These are phyloP conservation scores for Squalus acanthias DNA, from an alignment of 2,797 vertebrate genomes.

Conservation along the genomic window DNA sequence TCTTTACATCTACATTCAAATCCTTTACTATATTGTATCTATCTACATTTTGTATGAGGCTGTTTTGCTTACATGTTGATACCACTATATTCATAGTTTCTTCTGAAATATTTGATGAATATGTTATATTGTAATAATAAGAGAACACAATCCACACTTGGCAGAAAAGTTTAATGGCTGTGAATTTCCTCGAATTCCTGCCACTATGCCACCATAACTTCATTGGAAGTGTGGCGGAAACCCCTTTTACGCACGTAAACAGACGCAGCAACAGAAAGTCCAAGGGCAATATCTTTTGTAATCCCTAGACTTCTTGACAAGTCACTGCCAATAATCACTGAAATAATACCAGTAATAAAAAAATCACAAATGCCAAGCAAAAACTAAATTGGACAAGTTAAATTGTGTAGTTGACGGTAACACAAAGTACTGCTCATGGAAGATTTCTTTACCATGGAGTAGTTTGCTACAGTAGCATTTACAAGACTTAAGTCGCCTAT, in stretches of 20 bases:
- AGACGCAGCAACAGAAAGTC: not conserved
- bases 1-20: not conserved
- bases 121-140: not conserved
- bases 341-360: not conserved
- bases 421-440: not conserved
- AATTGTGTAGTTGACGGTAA: not conserved
- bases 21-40: not conserved
- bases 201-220: not conserved
- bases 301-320: not conserved
- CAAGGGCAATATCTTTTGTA: not conserved
- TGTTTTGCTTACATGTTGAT: not conserved
- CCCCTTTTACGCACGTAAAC: not conserved
- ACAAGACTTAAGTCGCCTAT: not conserved
- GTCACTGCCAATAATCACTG: not conserved
- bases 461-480: not conserved
- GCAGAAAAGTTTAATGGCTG: not conserved
- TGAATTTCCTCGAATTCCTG: not conserved
- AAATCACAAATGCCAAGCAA: not conserved
- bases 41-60: not conserved
- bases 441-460: not conserved
- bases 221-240: not conserved
- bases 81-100: not conserved
- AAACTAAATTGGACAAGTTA: not conserved
- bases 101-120: not conserved
- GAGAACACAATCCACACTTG: not conserved